A percentile compares a stretch with the other conserved stretches of the same genome.
These are phyloP conservation scores for Apis mellifera DNA, from an alignment of 1,140 invertebrate genomes.

Conservation along the genomic window Amel_HAv3.1 CM009937.2:10670001-10670500, in stretches of 20 bases:
- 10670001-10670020: conserved; percentile 71
- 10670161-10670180: background rate
- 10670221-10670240: background rate
- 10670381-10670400: too few species aligned
- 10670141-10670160: background rate
- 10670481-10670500: too few species aligned
- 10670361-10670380: too few species aligned
- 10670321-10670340: too few species aligned
- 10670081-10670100: conserved; percentile 35
- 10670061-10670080: conserved; percentile 55
- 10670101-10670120: background rate
- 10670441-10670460: too few species aligned
- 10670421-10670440: too few species aligned
- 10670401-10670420: too few species aligned
- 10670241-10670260: too few species aligned
- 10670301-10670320: background rate
- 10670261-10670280: too few species aligned
- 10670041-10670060: conserved; percentile 60
- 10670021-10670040: conserved; percentile 69
- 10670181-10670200: background rate
- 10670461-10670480: too few species aligned
- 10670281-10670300: background rate
- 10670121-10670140: too few species aligned
- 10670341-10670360: too few species aligned
- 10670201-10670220: background rate